Percentiles rank a stretch among this genome's conserved stretches.
phyloP scores from a whole-genome alignment of 2,113 vertebrate species.

The Prietella phreatophila region DNA sequence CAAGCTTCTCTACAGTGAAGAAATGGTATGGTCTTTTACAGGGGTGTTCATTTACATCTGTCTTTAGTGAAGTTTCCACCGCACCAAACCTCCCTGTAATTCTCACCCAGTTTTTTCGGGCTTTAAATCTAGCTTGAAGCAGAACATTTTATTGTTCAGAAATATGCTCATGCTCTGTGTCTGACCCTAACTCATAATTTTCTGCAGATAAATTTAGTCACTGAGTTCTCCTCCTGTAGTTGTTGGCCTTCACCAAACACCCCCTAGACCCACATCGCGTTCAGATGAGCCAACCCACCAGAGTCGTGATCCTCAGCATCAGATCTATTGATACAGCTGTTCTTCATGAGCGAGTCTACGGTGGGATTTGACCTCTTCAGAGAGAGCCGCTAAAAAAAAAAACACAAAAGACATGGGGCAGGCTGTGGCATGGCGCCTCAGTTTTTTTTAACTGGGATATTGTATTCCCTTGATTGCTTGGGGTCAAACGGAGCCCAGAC shows the following conservation, averaged over 20 bases:
- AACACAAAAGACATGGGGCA: conserved; percentile 19
- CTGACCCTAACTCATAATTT: not conserved
- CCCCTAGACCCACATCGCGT: not conserved
- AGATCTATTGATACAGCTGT: conserved; percentile 47
- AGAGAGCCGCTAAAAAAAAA: conserved; percentile 44
- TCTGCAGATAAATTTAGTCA: conserved; percentile 6
- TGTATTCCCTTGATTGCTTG: conserved; percentile 20
- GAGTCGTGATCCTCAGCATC: not conserved
- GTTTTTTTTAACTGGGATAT: conserved; percentile 37
- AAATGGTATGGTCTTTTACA: not conserved
- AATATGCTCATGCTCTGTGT: not conserved
- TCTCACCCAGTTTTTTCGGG: not conserved
- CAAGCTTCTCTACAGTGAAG: not conserved
- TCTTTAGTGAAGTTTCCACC: not conserved
- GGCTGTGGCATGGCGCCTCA: not conserved
- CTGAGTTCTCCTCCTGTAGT: not conserved
- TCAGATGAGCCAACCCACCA: not conserved
- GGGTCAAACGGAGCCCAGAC: conserved; percentile 20
- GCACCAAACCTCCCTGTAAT: not conserved
- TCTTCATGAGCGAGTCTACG: conserved; percentile 6
- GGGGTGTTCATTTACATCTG: not conserved
- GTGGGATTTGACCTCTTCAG: not conserved
- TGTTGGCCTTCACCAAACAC: not conserved
- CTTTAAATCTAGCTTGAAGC: not conserved
- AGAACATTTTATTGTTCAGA: not conserved